phyloP scores from a whole-genome alignment of 2,797 vertebrate species.

The Myotis planiceps region DNA sequence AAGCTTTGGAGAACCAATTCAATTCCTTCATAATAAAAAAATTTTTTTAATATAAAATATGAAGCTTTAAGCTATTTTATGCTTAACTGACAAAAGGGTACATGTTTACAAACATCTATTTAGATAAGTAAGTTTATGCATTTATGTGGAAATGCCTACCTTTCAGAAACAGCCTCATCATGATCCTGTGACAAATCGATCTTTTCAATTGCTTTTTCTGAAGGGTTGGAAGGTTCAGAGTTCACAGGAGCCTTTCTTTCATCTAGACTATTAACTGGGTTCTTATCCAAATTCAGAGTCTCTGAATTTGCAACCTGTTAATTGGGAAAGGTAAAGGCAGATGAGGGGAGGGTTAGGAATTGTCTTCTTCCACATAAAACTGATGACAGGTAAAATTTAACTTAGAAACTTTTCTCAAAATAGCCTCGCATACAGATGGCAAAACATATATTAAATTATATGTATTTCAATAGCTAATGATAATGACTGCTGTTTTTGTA shows the following conservation, averaged over 20 bases:
- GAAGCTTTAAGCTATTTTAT: slow-evolving; percentile 6
- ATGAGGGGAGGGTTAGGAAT: slow-evolving; percentile 1
- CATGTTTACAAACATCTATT: neutral
- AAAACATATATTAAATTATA: slow-evolving; percentile 40
- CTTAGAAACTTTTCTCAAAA: slow-evolving; percentile 35
- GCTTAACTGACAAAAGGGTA: neutral
- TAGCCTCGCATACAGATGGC: neutral
- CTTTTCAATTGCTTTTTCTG: slow-evolving; percentile 47
- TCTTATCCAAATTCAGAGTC: neutral
- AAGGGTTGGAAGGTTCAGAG: neutral
- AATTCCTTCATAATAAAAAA: neutral
- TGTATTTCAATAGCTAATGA: neutral
- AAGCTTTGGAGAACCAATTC: neutral
- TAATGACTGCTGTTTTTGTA: neutral
- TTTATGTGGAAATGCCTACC: slow-evolving; percentile 68
- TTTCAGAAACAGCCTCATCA: slow-evolving; percentile 61
- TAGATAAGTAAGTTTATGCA: neutral
- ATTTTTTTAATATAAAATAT: neutral
- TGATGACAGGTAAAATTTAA: neutral
- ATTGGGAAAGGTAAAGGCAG: slow-evolving; percentile 32
- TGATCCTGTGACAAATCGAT: slow-evolving; percentile 17
- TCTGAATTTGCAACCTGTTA: slow-evolving; percentile 64
- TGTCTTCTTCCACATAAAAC: slow-evolving; percentile 20
- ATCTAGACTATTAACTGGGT: neutral
- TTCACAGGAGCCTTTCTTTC: slow-evolving; percentile 35